Percentiles rank a stretch among this genome's conserved stretches.
Evolutionary conservation across 1,140 invertebrate genomes (phyloP).

Genomic region (Lasioglossum baleicum): DNA sequence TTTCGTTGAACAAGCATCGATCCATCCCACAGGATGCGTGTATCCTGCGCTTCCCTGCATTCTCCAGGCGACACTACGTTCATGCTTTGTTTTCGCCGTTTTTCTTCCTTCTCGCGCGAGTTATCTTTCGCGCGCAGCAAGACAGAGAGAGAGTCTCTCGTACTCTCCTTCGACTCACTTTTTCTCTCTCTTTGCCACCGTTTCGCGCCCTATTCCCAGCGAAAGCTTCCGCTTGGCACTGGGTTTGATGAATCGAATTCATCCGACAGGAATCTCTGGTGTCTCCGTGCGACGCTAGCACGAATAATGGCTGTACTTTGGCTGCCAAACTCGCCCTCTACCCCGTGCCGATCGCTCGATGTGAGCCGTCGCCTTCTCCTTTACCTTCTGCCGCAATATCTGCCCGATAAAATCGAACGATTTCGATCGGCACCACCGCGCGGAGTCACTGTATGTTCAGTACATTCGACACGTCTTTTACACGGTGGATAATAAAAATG

Average conservation of each 20-base stretch:
- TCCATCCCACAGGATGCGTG: background rate
- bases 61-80: no score
- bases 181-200: background rate
- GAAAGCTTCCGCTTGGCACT: constrained; percentile 45
- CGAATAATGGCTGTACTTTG: constrained; percentile 36
- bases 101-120: no score
- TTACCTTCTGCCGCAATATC: constrained; percentile 1
- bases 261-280: background rate
- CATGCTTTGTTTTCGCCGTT: background rate
- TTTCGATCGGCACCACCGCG: no score
- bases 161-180: background rate
- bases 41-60: background rate
- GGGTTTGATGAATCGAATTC: constrained; percentile 62
- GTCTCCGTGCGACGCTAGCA: constrained; percentile 12
- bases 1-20: background rate
- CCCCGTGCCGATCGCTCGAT: background rate
- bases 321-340: constrained; percentile 39
- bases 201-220: constrained; percentile 11
- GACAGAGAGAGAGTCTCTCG: no score
- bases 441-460: no score
- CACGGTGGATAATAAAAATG: no score
- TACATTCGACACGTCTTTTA: no score
- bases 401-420: constrained; percentile 1
- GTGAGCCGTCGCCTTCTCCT: constrained; percentile 22
- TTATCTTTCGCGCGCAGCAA: no score